Conservation (phyloP, 2,797 vertebrate species). For the Harpagifer antarcticus region DNA sequence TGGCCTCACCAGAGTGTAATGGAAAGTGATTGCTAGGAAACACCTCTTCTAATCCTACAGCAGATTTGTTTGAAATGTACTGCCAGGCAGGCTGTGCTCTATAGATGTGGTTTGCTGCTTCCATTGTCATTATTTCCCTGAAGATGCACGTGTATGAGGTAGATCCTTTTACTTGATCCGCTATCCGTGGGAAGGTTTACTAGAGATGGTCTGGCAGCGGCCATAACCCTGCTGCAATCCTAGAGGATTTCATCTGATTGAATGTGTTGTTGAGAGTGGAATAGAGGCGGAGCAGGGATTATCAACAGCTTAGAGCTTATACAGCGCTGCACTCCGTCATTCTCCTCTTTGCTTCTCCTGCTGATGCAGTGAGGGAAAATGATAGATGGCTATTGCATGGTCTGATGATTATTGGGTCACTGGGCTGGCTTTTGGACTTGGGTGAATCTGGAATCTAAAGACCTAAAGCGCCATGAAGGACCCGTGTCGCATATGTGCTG, state of each 20-base stretch:
- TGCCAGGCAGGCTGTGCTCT: constrained; percentile 11
- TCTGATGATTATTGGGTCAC: constrained; percentile 36
- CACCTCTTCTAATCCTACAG: constrained; percentile 38
- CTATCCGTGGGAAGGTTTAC: constrained; percentile 27
- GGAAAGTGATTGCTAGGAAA: constrained; percentile 24
- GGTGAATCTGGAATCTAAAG: constrained; percentile 25
- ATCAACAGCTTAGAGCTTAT: constrained; percentile 80
- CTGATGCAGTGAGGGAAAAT: constrained; percentile 61
- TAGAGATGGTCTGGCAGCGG: constrained; percentile 37
- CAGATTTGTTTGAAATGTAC: constrained; percentile 15
- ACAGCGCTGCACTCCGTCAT: constrained; percentile 67
- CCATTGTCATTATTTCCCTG: background rate
- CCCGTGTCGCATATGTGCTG: constrained; percentile 81
- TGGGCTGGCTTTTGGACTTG: constrained; percentile 34
- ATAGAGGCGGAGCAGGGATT: constrained; percentile 83
- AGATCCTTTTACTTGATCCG: constrained; percentile 2
- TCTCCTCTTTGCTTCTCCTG: constrained; percentile 59
- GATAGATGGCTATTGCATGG: constrained; percentile 49
- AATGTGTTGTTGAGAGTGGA: constrained; percentile 66
- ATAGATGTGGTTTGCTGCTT: background rate
- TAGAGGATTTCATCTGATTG: constrained; percentile 76
- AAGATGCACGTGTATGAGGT: background rate
- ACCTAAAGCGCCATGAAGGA: constrained; percentile 76
- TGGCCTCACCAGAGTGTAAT: constrained; percentile 15
- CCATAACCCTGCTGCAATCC: constrained; percentile 43